Base-by-base conservation (phyloP, 1,140 invertebrate genomes). In the Oreohelix idahoensis region DNA sequence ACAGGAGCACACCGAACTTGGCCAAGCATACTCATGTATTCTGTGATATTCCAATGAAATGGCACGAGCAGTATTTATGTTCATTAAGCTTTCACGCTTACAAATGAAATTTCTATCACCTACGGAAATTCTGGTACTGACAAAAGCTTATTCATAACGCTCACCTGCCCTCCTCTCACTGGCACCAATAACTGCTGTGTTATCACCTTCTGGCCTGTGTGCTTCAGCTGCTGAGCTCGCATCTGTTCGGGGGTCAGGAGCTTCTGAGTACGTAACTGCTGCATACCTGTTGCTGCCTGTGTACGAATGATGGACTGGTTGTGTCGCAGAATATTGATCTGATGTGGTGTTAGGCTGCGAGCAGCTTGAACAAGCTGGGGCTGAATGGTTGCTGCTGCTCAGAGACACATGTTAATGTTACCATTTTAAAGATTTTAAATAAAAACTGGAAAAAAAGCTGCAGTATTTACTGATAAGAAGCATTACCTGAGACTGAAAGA, bases 281-380 rank as follows among this genome's bases (percentile, higher is more conserved):
- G 76, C 73, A 81, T 69, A 79, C 81, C 69, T 66, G 79, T 73
- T 29, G 83, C 75, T 78, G 79, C 29, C 92, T 82, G 88, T 45
- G 94, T 88, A 73, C 94, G 93, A 63, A 94, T 83, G 15, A 82
- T 81, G 39, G 78, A 87, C 39, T 94, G 94, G 32, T 94, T 93
- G 83, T 96, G 95, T 29, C 96, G 91, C 87, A 84, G 88, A 85
- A 89, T 90, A 90, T 87, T 88, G 58, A 88, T 87, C 76, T 87
- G 90, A 73, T 88, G 86, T 75, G 78, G 89, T 69, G 86, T 88
- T 63, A 90, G 71, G 51, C 84, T 86, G n/a, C 89, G 91, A 39
- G 87, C 86, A 10, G 82, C 84, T 81, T 81, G 86, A 80, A 87
- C 83, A 78, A 88, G 89, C 82, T 88, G 89, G 75, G 87, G 89